phyloP scores from a whole-genome alignment of 2,888 invertebrate genomes.

The Hirtodrosophila histrioides region DNA sequence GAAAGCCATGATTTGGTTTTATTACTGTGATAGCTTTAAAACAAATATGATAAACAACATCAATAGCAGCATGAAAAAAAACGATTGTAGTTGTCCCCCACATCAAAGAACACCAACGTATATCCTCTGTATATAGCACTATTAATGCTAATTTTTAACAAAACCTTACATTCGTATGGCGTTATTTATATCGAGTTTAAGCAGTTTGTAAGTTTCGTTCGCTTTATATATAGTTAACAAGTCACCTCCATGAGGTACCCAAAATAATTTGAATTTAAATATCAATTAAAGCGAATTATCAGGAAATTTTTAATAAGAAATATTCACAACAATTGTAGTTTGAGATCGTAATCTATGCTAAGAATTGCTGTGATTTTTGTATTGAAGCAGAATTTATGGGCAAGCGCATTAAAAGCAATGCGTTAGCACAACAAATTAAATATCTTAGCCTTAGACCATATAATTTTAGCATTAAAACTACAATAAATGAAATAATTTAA shows the following conservation, averaged over 20 bases:
- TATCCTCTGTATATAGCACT: conserved; percentile 35
- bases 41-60: conserved; percentile 1
- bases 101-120: not conserved
- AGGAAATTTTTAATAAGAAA: conserved; percentile 38
- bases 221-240: conserved; percentile 22
- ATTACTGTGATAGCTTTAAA: conserved; percentile 67
- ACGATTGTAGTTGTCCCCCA: conserved; percentile 27
- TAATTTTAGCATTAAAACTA: conserved; percentile 24
- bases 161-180: conserved; percentile 36
- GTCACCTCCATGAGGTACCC: conserved; percentile 70
- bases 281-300: conserved; percentile 47
- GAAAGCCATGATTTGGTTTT: conserved; percentile 43
- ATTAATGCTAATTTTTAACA: conserved; percentile 10
- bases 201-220: conserved; percentile 48
- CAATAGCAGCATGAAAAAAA: conserved; percentile 23
- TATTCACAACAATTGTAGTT: conserved; percentile 50
- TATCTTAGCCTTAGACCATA: conserved; percentile 44
- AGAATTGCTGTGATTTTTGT: conserved; percentile 69
- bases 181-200: conserved; percentile 54
- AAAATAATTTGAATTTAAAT: conserved; percentile 54
- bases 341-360: conserved; percentile 44
- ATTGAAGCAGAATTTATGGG: conserved; percentile 57
- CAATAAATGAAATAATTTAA: conserved; percentile 27
- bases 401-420: conserved; percentile 29
- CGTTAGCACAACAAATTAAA: conserved; percentile 33